A percentile compares a stretch with the other conserved stretches of the same genome.
Conservation (phyloP, 1,140 invertebrate species). For the Halesus radiatus region DNA sequence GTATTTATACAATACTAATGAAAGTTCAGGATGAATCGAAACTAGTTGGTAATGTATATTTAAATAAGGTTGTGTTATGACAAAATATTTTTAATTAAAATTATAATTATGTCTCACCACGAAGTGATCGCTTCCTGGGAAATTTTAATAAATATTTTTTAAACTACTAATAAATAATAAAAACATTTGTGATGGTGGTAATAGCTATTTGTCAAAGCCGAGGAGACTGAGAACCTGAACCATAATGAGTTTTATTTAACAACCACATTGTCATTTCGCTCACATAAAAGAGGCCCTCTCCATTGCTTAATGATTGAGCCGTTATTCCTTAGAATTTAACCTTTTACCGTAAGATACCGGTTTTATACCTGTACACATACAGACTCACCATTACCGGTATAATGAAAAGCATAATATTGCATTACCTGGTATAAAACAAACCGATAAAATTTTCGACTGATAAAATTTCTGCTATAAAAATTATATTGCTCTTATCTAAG, state of each 20-base stretch:
- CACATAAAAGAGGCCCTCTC: slow-evolving; percentile 46
- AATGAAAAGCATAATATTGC: slow-evolving; percentile 30
- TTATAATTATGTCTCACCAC: too few species aligned
- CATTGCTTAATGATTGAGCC: slow-evolving; percentile 56
- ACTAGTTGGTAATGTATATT: too few species aligned
- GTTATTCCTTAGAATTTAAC: slow-evolving; percentile 40
- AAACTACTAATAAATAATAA: too few species aligned
- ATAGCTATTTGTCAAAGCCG: neutral
- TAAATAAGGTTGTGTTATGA: too few species aligned
- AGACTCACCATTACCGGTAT: neutral
- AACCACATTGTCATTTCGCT: slow-evolving; percentile 47
- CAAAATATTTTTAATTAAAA: too few species aligned
- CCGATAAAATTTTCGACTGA: slow-evolving; percentile 39
- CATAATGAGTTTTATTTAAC: slow-evolving; percentile 54
- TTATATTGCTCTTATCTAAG: slow-evolving; percentile 24
- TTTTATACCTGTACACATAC: neutral
- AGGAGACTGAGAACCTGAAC: neutral
- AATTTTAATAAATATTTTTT: too few species aligned
- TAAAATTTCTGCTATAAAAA: slow-evolving; percentile 30
- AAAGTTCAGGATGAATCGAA: too few species aligned
- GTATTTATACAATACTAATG: too few species aligned
- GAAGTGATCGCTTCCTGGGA: too few species aligned
- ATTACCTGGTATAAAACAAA: slow-evolving; percentile 33
- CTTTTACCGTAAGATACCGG: neutral
- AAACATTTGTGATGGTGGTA: too few species aligned